These are phyloP conservation scores for Cryptocheilus praepositus DNA, from an alignment of 2,888 invertebrate genomes.

Conservation along the genomic window DNA sequence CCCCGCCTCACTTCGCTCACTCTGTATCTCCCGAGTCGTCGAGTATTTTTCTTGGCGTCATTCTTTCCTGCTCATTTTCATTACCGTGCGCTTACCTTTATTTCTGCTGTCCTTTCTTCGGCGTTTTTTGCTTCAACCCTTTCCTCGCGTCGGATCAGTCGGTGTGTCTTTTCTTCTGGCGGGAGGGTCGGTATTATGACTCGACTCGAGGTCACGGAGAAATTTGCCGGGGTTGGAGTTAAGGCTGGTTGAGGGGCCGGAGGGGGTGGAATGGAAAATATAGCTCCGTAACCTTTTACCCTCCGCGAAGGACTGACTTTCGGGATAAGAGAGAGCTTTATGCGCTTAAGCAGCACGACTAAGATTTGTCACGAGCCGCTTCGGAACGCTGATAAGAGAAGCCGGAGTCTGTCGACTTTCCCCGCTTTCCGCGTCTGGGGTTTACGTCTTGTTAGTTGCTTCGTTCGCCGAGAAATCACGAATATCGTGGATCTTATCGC, in stretches of 20 bases:
- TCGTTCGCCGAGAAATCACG: too few species aligned
- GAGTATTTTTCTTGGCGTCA: too few species aligned
- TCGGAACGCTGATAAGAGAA: conserved; percentile 43
- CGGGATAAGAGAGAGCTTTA: conserved; percentile 62
- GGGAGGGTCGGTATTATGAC: conserved; percentile 34
- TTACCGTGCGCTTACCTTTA: too few species aligned
- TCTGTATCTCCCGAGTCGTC: conserved; percentile 15
- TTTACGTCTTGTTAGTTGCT: neutral
- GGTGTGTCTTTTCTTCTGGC: conserved; percentile 2
- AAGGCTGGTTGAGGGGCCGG: conserved; percentile 32
- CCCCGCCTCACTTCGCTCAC: conserved; percentile 13
- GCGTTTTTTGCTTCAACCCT: too few species aligned
- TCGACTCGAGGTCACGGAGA: conserved; percentile 37
- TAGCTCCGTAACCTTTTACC: conserved; percentile 46
- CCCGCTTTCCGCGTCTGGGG: conserved; percentile 31
- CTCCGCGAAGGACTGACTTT: conserved; percentile 42
- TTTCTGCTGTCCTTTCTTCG: too few species aligned
- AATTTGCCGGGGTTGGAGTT: neutral
- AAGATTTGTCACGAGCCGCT: conserved; percentile 64
- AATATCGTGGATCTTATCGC: neutral
- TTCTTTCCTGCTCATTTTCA: too few species aligned
- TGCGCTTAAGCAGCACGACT: conserved; percentile 59
- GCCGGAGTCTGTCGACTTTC: conserved; percentile 27
- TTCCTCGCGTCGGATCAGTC: neutral
- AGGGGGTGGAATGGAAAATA: conserved; percentile 58